These are phyloP conservation scores for Laupala kohalensis DNA, from an alignment of 1,140 invertebrate species.

Conservation along the genomic window DNA sequence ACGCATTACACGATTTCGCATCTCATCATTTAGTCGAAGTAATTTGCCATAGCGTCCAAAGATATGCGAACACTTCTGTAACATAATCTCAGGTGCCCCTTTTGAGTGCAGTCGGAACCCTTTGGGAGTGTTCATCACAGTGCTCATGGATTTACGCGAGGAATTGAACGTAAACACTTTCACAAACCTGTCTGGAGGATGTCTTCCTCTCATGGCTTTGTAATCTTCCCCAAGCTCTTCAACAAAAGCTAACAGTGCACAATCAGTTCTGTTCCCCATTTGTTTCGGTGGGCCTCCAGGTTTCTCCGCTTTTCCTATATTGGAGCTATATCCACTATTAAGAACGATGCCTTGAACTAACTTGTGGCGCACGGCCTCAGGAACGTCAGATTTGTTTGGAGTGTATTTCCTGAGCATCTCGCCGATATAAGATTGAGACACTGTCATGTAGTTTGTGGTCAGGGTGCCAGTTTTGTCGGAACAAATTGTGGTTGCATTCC, in stretches of 20 bases:
- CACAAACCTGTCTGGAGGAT: slow-evolving; percentile 42
- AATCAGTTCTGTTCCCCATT: slow-evolving; percentile 59
- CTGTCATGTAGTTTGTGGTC: slow-evolving; percentile 62
- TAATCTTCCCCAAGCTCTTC: slow-evolving; percentile 43
- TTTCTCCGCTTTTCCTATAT: slow-evolving; percentile 20
- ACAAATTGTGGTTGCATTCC: slow-evolving; percentile 98
- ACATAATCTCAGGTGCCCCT: slow-evolving; percentile 55
- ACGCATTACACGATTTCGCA: slow-evolving; percentile 35
- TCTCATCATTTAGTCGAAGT: slow-evolving; percentile 28
- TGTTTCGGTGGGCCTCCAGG: slow-evolving; percentile 41
- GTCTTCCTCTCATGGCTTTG: slow-evolving; percentile 35
- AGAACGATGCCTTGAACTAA: not conserved
- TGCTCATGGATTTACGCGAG: slow-evolving; percentile 54
- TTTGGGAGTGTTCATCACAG: slow-evolving; percentile 37
- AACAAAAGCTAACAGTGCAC: slow-evolving; percentile 50
- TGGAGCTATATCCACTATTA: not conserved
- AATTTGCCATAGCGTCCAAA: slow-evolving; percentile 34
- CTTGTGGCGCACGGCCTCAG: not conserved
- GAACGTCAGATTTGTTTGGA: not conserved
- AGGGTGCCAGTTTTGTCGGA: slow-evolving; percentile 98
- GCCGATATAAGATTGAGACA: not conserved
- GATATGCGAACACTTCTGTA: slow-evolving; percentile 35
- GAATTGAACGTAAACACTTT: slow-evolving; percentile 62
- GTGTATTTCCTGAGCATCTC: not conserved
- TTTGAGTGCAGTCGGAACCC: slow-evolving; percentile 51